Percentiles rank a stretch among this genome's conserved stretches.
Evolutionary conservation across 2,888 invertebrate genomes (phyloP).

Genomic region (Cephus pygmeus): DNA sequence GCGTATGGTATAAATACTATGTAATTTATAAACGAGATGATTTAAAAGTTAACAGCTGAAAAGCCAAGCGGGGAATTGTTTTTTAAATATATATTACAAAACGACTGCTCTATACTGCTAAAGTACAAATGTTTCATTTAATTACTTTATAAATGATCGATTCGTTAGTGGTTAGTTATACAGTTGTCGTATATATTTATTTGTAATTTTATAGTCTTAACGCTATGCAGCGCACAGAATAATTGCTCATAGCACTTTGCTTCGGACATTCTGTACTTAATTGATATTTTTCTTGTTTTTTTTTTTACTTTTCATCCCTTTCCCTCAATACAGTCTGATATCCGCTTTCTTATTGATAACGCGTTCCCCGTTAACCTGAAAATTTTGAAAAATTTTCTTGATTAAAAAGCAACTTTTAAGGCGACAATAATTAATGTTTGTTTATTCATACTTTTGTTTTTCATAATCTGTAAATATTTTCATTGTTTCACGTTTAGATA

Average conservation of each 20-base stretch:
- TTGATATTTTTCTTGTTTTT: background rate
- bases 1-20: conserved; percentile 29
- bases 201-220: background rate
- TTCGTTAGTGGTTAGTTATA: conserved; percentile 39
- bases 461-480: background rate
- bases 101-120: conserved; percentile 66
- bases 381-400: background rate
- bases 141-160: conserved; percentile 58
- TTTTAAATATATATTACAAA: conserved; percentile 51
- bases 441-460: background rate
- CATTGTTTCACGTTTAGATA: too few relatives aligned
- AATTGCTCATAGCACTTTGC: background rate
- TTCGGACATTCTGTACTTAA: background rate
- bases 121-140: conserved; percentile 66
- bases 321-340: background rate
- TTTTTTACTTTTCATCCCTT: background rate
- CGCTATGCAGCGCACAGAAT: background rate
- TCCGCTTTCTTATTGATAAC: background rate
- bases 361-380: background rate
- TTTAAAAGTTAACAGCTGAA: conserved; percentile 17
- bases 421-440: background rate
- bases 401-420: background rate
- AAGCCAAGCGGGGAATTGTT: conserved; percentile 29
- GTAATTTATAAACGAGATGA: conserved; percentile 31
- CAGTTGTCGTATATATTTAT: conserved; percentile 12